Evolutionary conservation across 2,797 vertebrate species (phyloP), one percentile per base, ranked within the genome.

Genomic region (Sternotherus odoratus): DNA sequence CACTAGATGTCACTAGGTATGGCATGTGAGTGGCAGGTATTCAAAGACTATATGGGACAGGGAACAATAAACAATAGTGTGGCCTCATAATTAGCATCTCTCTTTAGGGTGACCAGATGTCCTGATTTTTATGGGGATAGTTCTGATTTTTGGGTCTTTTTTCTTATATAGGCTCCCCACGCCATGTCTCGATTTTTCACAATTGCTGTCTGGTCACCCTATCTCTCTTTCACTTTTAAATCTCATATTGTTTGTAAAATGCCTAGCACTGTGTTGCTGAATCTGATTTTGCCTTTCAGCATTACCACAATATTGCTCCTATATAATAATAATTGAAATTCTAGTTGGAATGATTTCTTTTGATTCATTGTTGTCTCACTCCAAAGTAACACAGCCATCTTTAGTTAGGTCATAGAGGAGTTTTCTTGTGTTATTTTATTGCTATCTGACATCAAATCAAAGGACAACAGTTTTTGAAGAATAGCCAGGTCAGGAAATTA

Each of bases 291-390:
- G 82, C 66, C 54, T 89, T 82, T 87, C 83, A 85, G 79, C 79
- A 82, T 63, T 85, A 82, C 79, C 60, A 89, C 7, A 19, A 79
- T 86, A 26, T 51, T 94, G 53, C 69, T 82, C 87, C 86, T 93
- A 94, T 95, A 96, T 86, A 87, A 43, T 86, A 82, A 54, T 92
- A 91, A 88, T 48, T 92, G 88, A 90, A 90, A 89, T 66, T 69
- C 86, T 93, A 82, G 74, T 87, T 92, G 43, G 81, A 69, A 48
- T 7, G 0, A 93, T 85, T 95, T 74, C 82, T 83, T 83, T 92
- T 77, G 82, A 43, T 95, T 83, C 90, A 83, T 88, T 94, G 79
- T 88, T 54, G 88, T 82, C 30, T 43, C 56, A 92, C 93, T 90
- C 94, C 95, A 77, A 91, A 93, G 72, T 89, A 87, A 87, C 80